Conservation (phyloP, 2,888 invertebrate genomes). For the Macrophya alboannulata region DNA sequence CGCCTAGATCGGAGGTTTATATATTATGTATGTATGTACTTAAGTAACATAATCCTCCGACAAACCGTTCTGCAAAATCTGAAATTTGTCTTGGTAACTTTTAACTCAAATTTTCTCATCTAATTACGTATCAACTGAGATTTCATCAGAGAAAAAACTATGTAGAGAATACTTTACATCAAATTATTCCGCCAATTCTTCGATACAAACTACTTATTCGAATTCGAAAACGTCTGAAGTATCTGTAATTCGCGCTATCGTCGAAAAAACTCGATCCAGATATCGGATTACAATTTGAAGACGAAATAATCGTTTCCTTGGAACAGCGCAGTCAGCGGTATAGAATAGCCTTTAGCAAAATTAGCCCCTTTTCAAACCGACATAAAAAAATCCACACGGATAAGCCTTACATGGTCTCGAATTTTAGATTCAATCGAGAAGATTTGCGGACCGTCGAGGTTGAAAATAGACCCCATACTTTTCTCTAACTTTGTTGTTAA, state of each 20-base stretch:
- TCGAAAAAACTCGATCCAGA: background rate
- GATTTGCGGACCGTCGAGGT: background rate
- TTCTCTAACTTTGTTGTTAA: background rate
- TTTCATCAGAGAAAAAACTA: background rate
- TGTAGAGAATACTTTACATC: background rate
- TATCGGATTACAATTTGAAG: constrained; percentile 9
- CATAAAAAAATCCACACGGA: constrained; percentile 21
- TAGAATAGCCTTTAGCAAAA: background rate
- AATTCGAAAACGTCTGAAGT: background rate
- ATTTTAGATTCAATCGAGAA: background rate
- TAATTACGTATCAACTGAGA: background rate
- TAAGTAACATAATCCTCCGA: background rate
- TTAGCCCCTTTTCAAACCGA: background rate
- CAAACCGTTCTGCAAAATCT: background rate
- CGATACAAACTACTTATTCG: background rate
- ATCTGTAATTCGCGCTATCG: background rate
- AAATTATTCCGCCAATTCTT: too few species aligned
- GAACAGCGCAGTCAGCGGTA: constrained; percentile 11
- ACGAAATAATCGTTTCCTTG: background rate
- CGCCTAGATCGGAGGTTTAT: background rate
- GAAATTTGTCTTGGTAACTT: background rate
- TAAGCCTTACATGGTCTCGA: background rate
- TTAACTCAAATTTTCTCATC: background rate
- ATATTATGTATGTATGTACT: background rate
- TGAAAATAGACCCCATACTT: background rate